Base-by-base conservation (phyloP, 2,888 invertebrate genomes). In the Dendrolimus houi region DNA sequence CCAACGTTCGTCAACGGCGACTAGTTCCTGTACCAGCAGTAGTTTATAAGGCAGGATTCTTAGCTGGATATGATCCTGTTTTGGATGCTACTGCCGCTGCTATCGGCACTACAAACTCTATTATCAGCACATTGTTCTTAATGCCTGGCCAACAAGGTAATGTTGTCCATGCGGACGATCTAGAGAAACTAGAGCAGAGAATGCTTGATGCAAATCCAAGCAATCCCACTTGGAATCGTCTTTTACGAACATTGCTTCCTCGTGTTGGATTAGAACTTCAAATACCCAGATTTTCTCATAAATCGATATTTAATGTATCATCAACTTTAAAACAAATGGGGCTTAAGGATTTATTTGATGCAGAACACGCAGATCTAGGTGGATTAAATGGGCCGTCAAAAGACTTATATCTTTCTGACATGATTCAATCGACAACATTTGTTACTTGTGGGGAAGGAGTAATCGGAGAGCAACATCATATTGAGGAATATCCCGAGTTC, bases 71-170 rank as follows among this genome's bases (percentile, higher is more conserved):
- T 74, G 97, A 97, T 67, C 95, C 96, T 0, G 93, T 93, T 52
- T 81, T 97, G 52, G 97, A 97, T 72, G 96, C 96, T 0, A 97
- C 97, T 0, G 95, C 95, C 1, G 94, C 96, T 7, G 94, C 96
- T 9, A 86, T 97, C 56, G 96, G 96, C 9, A 92, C 92, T 42
- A 91, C 92, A 41, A 93, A 94, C 62, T 93, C 95, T 56, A 91
- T 94, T 0, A 92, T 96, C 0, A 96, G 96, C 70, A 95, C 95
- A 0, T 92, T 97, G 53, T 94, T 96, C 65, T 92, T 97, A 0
- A 94, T 97, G 91, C 97, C 97, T 0, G 97, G 97, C 0, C 96
- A 96, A 74, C 96, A 96, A 82, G 96, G 96, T 41, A 94, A 95
- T 57, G 91, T 94, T 0, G 95, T 95, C 1, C 95, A 95, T 1